These are phyloP conservation scores for Eilema sororculum DNA, from an alignment of 2,888 invertebrate genomes.

Conservation along the genomic window DNA sequence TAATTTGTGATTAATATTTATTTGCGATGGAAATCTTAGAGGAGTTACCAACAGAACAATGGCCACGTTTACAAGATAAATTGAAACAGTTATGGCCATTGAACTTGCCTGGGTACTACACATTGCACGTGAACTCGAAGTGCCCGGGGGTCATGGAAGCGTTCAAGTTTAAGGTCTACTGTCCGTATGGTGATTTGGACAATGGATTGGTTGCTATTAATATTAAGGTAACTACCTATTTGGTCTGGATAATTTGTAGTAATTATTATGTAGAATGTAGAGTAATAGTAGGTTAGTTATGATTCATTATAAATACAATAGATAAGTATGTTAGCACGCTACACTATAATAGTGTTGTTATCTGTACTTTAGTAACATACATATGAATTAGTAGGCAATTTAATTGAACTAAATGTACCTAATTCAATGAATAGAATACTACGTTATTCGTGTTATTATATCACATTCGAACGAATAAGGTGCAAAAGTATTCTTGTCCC, in stretches of 20 bases:
- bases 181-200: slow-evolving; percentile 55
- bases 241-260: too few relatives aligned
- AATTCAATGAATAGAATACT: too few relatives aligned
- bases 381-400: too few relatives aligned
- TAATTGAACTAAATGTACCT: too few relatives aligned
- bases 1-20: background rate
- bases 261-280: too few relatives aligned
- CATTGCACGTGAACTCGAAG: slow-evolving; percentile 43
- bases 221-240: slow-evolving; percentile 42
- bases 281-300: background rate
- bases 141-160: slow-evolving; percentile 44
- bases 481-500: too few relatives aligned
- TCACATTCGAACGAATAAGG: too few relatives aligned
- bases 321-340: background rate
- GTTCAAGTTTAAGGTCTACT: slow-evolving; percentile 56
- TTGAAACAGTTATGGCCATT: slow-evolving; percentile 51
- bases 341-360: background rate
- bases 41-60: slow-evolving; percentile 49
- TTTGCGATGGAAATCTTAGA: slow-evolving; percentile 32
- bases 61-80: slow-evolving; percentile 51
- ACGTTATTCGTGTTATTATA: background rate
- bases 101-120: slow-evolving; percentile 49
- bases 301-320: background rate
- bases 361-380: background rate
- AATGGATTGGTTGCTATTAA: slow-evolving; percentile 57